These are phyloP conservation scores for Parthenolecanium corni DNA, from an alignment of 2,888 invertebrate species.

Conservation along the genomic window DNA sequence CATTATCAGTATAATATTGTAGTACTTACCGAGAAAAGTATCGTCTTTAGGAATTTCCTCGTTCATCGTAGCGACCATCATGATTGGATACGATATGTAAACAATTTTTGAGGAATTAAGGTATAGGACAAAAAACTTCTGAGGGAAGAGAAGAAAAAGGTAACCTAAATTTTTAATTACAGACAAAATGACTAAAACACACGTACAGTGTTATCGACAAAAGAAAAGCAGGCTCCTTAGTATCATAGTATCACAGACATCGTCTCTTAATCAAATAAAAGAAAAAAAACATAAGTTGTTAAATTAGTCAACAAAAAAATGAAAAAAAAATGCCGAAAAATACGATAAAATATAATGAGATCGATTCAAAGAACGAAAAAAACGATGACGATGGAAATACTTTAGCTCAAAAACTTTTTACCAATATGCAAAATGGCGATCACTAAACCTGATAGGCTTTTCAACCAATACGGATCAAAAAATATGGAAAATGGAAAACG, in stretches of 20 bases:
- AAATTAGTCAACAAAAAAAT: slow-evolving; percentile 24
- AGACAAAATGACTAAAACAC: slow-evolving; percentile 25
- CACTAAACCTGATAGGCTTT: no score
- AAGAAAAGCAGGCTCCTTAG: slow-evolving; percentile 19
- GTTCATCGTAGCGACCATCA: slow-evolving; percentile 23
- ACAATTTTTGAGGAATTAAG: slow-evolving; percentile 9
- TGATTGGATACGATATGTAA: background rate
- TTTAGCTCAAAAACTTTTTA: background rate
- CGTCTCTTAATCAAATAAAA: slow-evolving; percentile 18
- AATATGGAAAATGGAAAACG: background rate
- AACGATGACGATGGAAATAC: slow-evolving; percentile 21
- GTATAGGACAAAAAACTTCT: slow-evolving; percentile 3
- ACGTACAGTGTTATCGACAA: slow-evolving; percentile 26
- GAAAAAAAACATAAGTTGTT: slow-evolving; percentile 12
- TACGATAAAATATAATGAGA: slow-evolving; percentile 10
- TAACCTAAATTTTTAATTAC: slow-evolving; percentile 24
- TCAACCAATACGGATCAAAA: background rate
- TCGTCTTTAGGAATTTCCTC: slow-evolving; percentile 20
- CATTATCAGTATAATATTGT: no score
- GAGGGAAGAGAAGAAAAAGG: slow-evolving; percentile 21
- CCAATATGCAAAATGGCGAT: no score
- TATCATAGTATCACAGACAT: slow-evolving; percentile 24
- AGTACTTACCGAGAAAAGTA: slow-evolving; percentile 36
- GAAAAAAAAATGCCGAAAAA: slow-evolving; percentile 13
- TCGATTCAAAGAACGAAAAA: slow-evolving; percentile 22